Conservation (phyloP, 2,888 invertebrate species). For the Abrostola tripartita region DNA sequence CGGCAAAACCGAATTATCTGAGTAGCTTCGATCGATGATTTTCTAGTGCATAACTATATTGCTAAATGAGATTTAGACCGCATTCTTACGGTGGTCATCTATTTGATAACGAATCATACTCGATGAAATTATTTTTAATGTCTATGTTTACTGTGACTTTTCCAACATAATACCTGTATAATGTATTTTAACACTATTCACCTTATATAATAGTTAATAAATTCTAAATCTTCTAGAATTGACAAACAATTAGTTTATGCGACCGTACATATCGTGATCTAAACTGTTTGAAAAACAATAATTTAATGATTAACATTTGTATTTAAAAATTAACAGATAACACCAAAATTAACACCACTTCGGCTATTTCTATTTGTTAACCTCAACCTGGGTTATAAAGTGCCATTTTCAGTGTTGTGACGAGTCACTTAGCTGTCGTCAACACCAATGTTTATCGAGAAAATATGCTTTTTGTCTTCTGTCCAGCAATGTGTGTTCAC, state of each 20-base stretch:
- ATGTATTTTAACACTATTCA: slow-evolving; percentile 50
- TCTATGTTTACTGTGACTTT: slow-evolving; percentile 55
- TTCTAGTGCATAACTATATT: slow-evolving; percentile 42
- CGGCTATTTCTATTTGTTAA: slow-evolving; percentile 53
- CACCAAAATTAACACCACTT: slow-evolving; percentile 32
- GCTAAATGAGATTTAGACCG: slow-evolving; percentile 43
- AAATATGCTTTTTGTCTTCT: slow-evolving; percentile 55
- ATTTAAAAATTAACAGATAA: slow-evolving; percentile 44
- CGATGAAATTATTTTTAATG: slow-evolving; percentile 46
- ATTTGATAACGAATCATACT: slow-evolving; percentile 43
- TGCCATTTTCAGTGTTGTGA: slow-evolving; percentile 79
- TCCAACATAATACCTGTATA: slow-evolving; percentile 35
- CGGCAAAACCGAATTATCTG: slow-evolving; percentile 38
- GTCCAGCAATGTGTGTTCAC: slow-evolving; percentile 59
- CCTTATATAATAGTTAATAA: slow-evolving; percentile 48
- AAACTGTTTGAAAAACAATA: slow-evolving; percentile 60
- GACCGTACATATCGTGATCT: slow-evolving; percentile 68
- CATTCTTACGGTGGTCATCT: slow-evolving; percentile 51
- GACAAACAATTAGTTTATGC: slow-evolving; percentile 52
- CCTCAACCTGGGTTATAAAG: slow-evolving; percentile 72
- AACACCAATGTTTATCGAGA: slow-evolving; percentile 51
- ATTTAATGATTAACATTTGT: slow-evolving; percentile 53
- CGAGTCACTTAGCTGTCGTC: slow-evolving; percentile 51
- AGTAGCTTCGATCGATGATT: slow-evolving; percentile 56
- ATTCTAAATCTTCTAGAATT: slow-evolving; percentile 36